These are phyloP conservation scores for Dioctria rufipes DNA, from an alignment of 2,888 invertebrate genomes.

Conservation along the genomic window DNA sequence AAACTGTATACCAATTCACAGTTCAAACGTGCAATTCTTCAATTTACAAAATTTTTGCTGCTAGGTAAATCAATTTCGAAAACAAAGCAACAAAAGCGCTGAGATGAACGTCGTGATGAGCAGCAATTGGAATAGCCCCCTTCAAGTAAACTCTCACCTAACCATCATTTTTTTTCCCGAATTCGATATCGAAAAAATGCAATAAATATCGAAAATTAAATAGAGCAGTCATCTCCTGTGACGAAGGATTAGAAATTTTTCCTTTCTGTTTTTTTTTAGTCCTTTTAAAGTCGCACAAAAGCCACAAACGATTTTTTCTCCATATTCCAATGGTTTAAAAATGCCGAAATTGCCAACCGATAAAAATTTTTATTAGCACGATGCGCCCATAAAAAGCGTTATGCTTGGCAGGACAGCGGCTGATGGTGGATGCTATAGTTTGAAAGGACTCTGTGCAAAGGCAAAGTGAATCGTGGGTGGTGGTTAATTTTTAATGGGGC, in stretches of 20 bases:
- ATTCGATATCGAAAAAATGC: background rate
- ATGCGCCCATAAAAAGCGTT: background rate
- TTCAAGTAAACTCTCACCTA: too few relatives aligned
- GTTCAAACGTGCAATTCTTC: background rate
- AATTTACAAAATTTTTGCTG: background rate
- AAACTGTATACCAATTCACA: background rate
- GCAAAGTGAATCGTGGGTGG: constrained; percentile 23
- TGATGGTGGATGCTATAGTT: background rate
- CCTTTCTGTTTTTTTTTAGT: background rate
- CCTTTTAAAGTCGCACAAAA: background rate
- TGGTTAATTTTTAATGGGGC: constrained; percentile 48
- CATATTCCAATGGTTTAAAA: background rate
- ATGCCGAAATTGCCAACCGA: constrained; percentile 19
- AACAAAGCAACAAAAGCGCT: background rate
- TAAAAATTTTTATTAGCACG: constrained; percentile 40
- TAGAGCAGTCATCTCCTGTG: background rate
- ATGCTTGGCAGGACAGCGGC: too few relatives aligned
- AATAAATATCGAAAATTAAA: background rate
- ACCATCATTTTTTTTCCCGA: too few relatives aligned
- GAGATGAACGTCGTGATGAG: background rate
- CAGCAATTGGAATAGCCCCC: too few relatives aligned
- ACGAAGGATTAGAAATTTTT: background rate
- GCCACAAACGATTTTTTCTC: background rate
- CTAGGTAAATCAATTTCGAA: background rate
- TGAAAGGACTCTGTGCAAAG: background rate